Conservation (phyloP, 2,797 vertebrate species). For the Takifugu ocellatus region DNA sequence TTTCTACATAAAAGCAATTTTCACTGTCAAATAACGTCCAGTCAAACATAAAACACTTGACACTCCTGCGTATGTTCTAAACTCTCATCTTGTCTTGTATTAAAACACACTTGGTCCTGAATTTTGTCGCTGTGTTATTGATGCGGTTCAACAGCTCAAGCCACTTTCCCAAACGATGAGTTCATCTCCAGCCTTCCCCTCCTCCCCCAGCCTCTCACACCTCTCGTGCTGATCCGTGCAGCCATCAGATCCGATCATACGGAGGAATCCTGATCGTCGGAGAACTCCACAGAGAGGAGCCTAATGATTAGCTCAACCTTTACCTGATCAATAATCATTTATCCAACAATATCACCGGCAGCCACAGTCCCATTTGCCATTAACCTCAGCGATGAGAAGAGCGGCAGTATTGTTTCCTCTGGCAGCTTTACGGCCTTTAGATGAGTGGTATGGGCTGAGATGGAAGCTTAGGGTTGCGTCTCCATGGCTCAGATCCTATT, state of each 20-base stretch:
- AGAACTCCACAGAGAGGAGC: slow-evolving; percentile 71
- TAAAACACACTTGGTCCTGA: too few species aligned
- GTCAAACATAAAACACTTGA: too few species aligned
- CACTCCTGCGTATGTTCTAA: too few species aligned
- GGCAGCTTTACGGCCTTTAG: slow-evolving; percentile 77
- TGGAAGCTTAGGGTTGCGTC: slow-evolving; percentile 54
- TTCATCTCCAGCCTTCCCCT: slow-evolving; percentile 7
- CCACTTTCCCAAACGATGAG: too few species aligned
- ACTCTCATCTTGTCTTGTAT: too few species aligned
- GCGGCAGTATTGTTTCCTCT: slow-evolving; percentile 74
- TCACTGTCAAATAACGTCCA: too few species aligned
- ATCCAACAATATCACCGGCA: slow-evolving; percentile 80
- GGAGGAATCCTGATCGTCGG: slow-evolving; percentile 73
- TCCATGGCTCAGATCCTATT: slow-evolving; percentile 63
- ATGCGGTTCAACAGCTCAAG: not conserved
- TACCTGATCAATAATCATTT: slow-evolving; percentile 88
- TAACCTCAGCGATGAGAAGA: slow-evolving; percentile 71
- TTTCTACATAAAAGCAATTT: too few species aligned
- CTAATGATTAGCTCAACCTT: slow-evolving; percentile 89
- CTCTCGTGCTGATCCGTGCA: slow-evolving; percentile 31
- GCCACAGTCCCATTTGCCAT: slow-evolving; percentile 77
- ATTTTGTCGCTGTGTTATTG: not conserved
- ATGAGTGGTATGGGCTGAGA: slow-evolving; percentile 65
- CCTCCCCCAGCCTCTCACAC: not conserved
- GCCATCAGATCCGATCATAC: slow-evolving; percentile 73